Base-by-base conservation (phyloP, 1,140 invertebrate genomes). In the Neodiprion fabricii region DNA sequence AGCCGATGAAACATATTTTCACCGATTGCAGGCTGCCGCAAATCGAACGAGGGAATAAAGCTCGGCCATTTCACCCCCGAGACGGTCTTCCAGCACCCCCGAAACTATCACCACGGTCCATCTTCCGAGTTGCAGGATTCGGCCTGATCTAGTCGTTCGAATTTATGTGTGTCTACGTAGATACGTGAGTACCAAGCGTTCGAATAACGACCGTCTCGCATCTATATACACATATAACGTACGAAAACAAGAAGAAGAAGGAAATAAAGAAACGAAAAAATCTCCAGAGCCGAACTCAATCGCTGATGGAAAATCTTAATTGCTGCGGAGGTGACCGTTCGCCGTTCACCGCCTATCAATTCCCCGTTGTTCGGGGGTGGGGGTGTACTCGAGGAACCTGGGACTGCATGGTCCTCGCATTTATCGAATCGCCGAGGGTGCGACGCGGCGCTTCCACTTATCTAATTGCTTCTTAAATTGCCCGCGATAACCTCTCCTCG, bases 301-400 rank as follows among this genome's bases (percentile, higher is more conserved):
- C 53, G 53, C n/a, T 61, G 53, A 61, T 61, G 53, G 53, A 61
- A 61, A 61, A 61, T 61, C 53, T 61, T 61, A 61, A 61, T 61
- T 61, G 53, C 53, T 61, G 4, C 3, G n/a, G 53, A 61, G 53
- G n/a, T 61, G 53, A 61, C 53, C 53, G 53, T 61, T 9, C 11
- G 53, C 53, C 53, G n/a, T 61, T 17, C 11, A 61, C 11, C 53
- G 11, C n/a, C 53, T 61, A 12, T 61, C 53, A 61, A 61, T 61
- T 61, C 53, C 53, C 53, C 7, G 4, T 12, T 5, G 11, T 40
- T 40, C 28, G 28, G 28, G 28, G 28, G 28, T 40, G 28, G 28
- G 28, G 28, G 5, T 40, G 28, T 40, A 40, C 28, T 40, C 28
- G 28, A 40, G 28, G 28, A 40, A 40, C 28, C 28, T 2, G 28